Evolutionary conservation across 2,888 invertebrate species (phyloP).

Genomic region (Cephus pygmeus): DNA sequence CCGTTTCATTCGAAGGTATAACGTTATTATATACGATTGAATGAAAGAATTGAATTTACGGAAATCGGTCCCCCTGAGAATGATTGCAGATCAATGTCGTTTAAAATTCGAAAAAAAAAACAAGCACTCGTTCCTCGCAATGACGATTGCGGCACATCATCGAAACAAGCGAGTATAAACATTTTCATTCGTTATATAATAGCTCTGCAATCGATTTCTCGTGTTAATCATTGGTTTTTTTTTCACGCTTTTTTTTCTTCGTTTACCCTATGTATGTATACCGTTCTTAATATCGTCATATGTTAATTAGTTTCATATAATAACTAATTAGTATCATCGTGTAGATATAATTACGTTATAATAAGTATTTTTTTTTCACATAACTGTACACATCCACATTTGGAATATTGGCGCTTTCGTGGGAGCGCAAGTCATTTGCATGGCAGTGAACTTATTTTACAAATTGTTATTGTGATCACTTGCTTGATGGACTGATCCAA

Average conservation of each 20-base stretch:
- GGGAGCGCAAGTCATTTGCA: constrained; percentile 56
- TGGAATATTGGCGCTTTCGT: constrained; percentile 46
- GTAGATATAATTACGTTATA: constrained; percentile 52
- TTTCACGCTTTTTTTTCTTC: constrained; percentile 19
- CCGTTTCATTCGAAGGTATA: neutral
- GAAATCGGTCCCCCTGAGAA: neutral
- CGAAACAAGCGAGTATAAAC: constrained; percentile 25
- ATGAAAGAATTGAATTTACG: neutral
- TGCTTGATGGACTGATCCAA: constrained; percentile 49
- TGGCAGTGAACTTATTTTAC: constrained; percentile 60
- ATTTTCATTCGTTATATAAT: constrained; percentile 50
- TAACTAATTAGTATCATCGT: constrained; percentile 49
- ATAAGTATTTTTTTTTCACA: constrained; percentile 45
- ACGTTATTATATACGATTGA: neutral
- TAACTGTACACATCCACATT: constrained; percentile 58
- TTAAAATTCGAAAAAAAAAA: neutral
- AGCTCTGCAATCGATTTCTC: constrained; percentile 50
- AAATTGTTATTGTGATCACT: constrained; percentile 54
- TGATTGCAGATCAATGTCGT: neutral
- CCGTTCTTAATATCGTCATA: constrained; percentile 51
- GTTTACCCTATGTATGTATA: constrained; percentile 54
- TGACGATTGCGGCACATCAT: neutral
- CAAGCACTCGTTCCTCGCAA: neutral
- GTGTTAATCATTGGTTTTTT: constrained; percentile 17
- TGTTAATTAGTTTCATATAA: constrained; percentile 56